A percentile compares a stretch with the other conserved stretches of the same genome.
Conservation (phyloP, 1,140 invertebrate species). For the Papilio aristodemus region DNA sequence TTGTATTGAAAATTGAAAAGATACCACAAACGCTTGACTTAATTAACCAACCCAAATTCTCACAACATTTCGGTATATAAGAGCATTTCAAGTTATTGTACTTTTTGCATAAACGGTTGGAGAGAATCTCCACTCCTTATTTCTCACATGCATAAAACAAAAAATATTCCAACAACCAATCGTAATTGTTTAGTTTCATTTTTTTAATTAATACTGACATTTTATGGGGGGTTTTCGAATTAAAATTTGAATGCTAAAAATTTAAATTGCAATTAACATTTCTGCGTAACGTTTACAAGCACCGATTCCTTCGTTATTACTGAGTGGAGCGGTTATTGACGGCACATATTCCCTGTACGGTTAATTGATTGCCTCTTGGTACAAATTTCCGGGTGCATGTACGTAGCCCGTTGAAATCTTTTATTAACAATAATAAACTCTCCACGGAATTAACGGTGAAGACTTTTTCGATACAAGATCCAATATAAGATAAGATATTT, state of each 20-base stretch:
- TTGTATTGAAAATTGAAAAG: no score
- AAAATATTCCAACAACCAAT: background rate
- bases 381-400: conserved; percentile 6
- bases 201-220: background rate
- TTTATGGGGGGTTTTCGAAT: background rate
- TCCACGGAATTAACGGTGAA: conserved; percentile 1
- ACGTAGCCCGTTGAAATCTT: background rate
- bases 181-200: background rate
- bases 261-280: conserved; percentile 5
- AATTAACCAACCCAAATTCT: no score
- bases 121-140: no score
- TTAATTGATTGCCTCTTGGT: conserved; percentile 9
- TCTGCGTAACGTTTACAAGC: conserved; percentile 9
- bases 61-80: no score
- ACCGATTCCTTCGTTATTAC: background rate
- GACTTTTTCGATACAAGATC: background rate
- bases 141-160: no score
- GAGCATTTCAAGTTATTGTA: no score
- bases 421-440: conserved; percentile 7
- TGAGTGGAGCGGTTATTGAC: background rate
- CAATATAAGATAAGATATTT: background rate
- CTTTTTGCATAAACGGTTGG: no score
- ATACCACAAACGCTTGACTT: no score
- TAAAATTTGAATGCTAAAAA: conserved; percentile 2
- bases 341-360: background rate